A percentile compares a stretch with the other conserved stretches of the same genome.
These are phyloP conservation scores for Drosophila azteca DNA, from an alignment of 1,140 invertebrate species.

Conservation along the genomic window DNA sequence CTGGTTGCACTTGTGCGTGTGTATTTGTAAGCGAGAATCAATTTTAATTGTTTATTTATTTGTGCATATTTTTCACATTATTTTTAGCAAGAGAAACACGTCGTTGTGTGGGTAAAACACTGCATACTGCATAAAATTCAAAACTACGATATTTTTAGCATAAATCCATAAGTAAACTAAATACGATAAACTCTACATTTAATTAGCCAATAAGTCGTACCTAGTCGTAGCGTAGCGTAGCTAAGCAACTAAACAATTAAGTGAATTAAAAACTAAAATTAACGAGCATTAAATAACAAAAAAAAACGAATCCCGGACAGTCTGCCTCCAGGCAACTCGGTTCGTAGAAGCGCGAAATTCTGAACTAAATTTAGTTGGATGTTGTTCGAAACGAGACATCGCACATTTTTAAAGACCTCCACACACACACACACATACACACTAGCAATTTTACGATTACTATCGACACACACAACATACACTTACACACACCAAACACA, in stretches of 20 bases:
- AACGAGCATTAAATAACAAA: slow-evolving; percentile 43
- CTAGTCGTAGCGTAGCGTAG: slow-evolving; percentile 65
- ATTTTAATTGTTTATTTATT: slow-evolving; percentile 77
- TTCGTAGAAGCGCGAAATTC: slow-evolving; percentile 73
- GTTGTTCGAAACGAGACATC: slow-evolving; percentile 53
- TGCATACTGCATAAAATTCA: slow-evolving; percentile 49
- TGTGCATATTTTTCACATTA: slow-evolving; percentile 73
- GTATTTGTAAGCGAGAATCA: slow-evolving; percentile 50
- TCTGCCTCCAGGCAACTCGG: slow-evolving; percentile 49
- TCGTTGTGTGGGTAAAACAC: slow-evolving; percentile 31
- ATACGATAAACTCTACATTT: slow-evolving; percentile 46
- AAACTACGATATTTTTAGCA: slow-evolving; percentile 59
- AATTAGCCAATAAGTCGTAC: slow-evolving; percentile 69
- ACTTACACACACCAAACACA: slow-evolving; percentile 22
- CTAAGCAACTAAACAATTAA: slow-evolving; percentile 48
- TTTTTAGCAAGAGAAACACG: slow-evolving; percentile 52
- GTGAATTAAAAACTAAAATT: slow-evolving; percentile 42
- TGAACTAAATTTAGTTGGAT: slow-evolving; percentile 79
- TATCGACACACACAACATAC: slow-evolving; percentile 24
- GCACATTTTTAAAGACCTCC: slow-evolving; percentile 65
- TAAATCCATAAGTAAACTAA: slow-evolving; percentile 59
- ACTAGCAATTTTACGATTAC: slow-evolving; percentile 62
- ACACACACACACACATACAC: slow-evolving; percentile 61
- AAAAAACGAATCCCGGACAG: slow-evolving; percentile 34
- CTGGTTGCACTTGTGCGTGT: slow-evolving; percentile 45